These are phyloP conservation scores for Elaeidobius kamerunicus DNA, from an alignment of 2,888 invertebrate species.

Conservation along the genomic window DNA sequence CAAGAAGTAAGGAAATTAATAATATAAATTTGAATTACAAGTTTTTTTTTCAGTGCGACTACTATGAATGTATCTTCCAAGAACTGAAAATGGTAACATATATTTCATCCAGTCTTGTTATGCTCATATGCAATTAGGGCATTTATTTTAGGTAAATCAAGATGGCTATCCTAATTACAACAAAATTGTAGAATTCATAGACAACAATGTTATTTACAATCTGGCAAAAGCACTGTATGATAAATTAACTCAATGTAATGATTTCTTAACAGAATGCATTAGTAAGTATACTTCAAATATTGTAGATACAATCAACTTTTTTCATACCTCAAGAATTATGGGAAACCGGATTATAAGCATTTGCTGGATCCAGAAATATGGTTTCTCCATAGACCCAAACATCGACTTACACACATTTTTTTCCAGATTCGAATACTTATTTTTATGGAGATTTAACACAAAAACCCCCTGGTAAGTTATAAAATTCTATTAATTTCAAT, in stretches of 20 bases:
- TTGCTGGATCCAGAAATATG: too few species aligned
- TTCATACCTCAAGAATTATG: too few species aligned
- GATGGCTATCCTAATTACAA: conserved; percentile 38
- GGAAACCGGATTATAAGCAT: too few species aligned
- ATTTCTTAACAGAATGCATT: conserved; percentile 33
- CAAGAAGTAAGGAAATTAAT: conserved; percentile 36
- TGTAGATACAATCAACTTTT: too few species aligned
- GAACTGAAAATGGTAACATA: conserved; percentile 39
- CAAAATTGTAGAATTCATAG: conserved; percentile 40
- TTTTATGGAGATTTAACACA: conserved; percentile 28
- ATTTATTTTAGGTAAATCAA: conserved; percentile 38
- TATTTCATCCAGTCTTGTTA: too few species aligned
- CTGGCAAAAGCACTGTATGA: conserved; percentile 36
- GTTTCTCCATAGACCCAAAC: too few species aligned
- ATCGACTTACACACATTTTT: too few species aligned
- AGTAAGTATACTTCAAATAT: conserved; percentile 34
- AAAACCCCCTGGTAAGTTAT: conserved; percentile 25
- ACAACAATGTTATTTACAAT: conserved; percentile 38
- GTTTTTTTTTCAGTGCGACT: conserved; percentile 37
- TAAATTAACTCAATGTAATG: conserved; percentile 35
- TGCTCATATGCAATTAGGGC: too few species aligned
- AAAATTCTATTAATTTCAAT: too few species aligned
- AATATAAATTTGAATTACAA: not conserved
- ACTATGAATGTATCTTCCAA: conserved; percentile 36
- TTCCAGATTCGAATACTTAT: conserved; percentile 29